Evolutionary conservation across 2,797 vertebrate species (phyloP), one percentile per base, ranked within the genome.

Genomic region (Zenarchopterus dispar): DNA sequence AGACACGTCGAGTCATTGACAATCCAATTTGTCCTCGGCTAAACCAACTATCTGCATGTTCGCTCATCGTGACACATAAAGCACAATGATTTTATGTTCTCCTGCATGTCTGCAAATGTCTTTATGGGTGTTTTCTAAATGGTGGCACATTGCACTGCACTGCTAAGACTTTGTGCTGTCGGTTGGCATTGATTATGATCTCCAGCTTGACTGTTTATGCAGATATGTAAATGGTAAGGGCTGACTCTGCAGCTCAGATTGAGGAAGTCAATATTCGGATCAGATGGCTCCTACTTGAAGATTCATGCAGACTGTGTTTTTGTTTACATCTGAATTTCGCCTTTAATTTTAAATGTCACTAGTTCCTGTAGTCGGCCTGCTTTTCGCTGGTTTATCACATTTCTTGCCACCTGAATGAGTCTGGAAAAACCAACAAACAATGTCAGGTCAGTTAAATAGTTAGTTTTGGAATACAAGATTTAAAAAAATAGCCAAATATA

Each of bases 151-250:
- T n/a, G 13, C 46, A 7, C 24, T 21, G 50, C 24, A 1, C 52
- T 8, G 49, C 17, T 41, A 42, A 63, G 28, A 22, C 58, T 7
- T 36, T 22, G 17, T 56, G 8, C 36, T 45, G 47, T 59, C 49
- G 45, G 50, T 23, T 51, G 50, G 17, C 70, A 66, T 73, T 56
- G 67, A 78, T 62, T 17, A 68, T 68, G 44, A 55, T 71, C 54
- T 70, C 55, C 64, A 78, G 60, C 78, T 58, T 61, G 74, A 33
- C 56, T 68, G 24, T 75, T 85, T 80, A 83, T 71, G 74, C 56
- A 46, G 65, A 75, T 62, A 67, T 75, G 46, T 41, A 64, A 78
- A 77, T 75, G 52, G 33, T 50, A 46, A 59, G 16, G 45, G 17
- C 50, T 26, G 46, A 56, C 6, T 58, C 56, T 52, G 31, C 52